Evolutionary conservation across 2,888 invertebrate genomes (phyloP), one percentile per base, ranked within the genome.

Genomic region (Brachypterus glaber): DNA sequence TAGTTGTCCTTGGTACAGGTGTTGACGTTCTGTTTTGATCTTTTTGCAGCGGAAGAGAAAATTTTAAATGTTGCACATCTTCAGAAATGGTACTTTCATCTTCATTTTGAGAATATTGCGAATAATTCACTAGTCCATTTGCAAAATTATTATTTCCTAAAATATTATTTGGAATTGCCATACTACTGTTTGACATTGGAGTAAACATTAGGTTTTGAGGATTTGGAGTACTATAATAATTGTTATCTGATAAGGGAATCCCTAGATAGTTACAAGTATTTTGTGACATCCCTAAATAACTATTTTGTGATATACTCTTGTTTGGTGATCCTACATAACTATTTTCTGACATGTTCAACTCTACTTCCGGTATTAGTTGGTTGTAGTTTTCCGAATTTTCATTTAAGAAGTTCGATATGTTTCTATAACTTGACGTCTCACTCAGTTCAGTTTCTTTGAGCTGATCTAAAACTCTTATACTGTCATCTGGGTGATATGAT

Each of bases 301-400:
- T 5, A 21, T 21, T 9, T 21, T 21, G 21, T 5, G 21, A 21
- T 21, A 21, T 21, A 9, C 7, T 7, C 9, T 5, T 21, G 21
- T n/a, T 18, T 35, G 30, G 16, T n/a, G n/a, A n/a, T n/a, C n/a
- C n/a, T n/a, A 33, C 25, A 27, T 25, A 37, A 15, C 33, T 44
- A n/a, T n/a, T n/a, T n/a, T n/a, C n/a, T n/a, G n/a, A n/a, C n/a
- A n/a, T n/a, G n/a, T n/a, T n/a, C 14, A 49, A 15, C 17, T 39
- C 39, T 3, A 52, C 32, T 39, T 54, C 50, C 7, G 52, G 51
- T 14, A 45, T 37, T n/a, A 51, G 31, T 17, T 47, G 44, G 9
- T 46, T 31, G 3, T 49, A 30, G 36, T 49, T 51, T 24, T 43
- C 42, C n/a, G 40, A 38, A 17, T 44, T 37, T 30, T 50, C 46